Percentiles rank a stretch among this genome's conserved stretches.
These are phyloP conservation scores for Tortricodes alternella DNA, from an alignment of 2,888 invertebrate species.

Conservation along the genomic window DNA sequence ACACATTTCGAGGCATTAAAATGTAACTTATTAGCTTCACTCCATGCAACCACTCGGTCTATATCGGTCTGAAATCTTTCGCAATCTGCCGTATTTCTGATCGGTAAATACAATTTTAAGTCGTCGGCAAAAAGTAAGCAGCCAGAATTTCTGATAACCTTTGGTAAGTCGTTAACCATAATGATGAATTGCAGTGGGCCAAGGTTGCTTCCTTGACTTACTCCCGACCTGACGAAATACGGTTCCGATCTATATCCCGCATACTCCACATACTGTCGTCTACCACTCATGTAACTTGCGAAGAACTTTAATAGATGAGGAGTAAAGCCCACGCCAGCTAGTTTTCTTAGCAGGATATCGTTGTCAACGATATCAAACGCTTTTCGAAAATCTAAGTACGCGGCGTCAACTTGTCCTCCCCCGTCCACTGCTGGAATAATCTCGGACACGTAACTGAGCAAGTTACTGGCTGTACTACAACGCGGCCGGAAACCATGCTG, in stretches of 20 bases:
- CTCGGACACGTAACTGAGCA: background rate
- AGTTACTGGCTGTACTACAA: background rate
- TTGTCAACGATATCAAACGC: background rate
- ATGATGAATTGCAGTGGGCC: conserved; percentile 23
- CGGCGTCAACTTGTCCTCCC: conserved; percentile 5
- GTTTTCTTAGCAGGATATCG: background rate
- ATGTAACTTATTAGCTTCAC: background rate
- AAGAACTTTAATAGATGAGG: conserved; percentile 2
- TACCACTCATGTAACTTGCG: background rate
- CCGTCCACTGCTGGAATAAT: conserved; percentile 1
- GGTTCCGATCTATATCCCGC: conserved; percentile 8
- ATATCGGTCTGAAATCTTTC: background rate
- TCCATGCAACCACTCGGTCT: background rate
- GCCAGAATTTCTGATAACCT: background rate
- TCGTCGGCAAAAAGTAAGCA: background rate
- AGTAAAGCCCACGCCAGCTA: conserved; percentile 1
- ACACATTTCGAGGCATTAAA: background rate
- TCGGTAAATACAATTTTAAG: background rate
- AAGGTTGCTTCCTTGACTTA: conserved; percentile 26
- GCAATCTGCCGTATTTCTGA: background rate
- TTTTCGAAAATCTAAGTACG: conserved; percentile 4
- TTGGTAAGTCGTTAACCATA: conserved; percentile 30
- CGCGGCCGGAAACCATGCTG: background rate
- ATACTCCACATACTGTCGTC: background rate
- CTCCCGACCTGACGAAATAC: too few species aligned